These are phyloP conservation scores for Drosophila varians DNA, from an alignment of 1,140 invertebrate species.

Conservation along the genomic window DNA sequence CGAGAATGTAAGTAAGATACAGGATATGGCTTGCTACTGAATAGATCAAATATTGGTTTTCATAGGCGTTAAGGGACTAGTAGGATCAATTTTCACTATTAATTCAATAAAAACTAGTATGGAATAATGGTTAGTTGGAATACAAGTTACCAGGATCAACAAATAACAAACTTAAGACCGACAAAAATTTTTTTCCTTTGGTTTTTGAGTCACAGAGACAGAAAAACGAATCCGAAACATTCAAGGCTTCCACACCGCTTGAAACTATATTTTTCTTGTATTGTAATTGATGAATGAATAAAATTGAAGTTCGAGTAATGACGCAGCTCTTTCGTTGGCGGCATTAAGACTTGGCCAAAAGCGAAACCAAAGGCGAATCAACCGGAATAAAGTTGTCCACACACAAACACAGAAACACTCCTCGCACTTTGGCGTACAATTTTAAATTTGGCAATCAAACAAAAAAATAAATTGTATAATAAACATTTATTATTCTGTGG, in stretches of 20 bases:
- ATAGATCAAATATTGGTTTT: not conserved
- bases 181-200: conserved; percentile 42
- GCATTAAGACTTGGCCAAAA: conserved; percentile 34
- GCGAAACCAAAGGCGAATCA: conserved; percentile 10
- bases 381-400: conserved; percentile 69
- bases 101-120: no score
- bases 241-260: conserved; percentile 68
- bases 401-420: conserved; percentile 7
- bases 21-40: not conserved
- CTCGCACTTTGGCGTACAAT: conserved; percentile 25
- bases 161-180: conserved; percentile 59
- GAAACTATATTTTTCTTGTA: conserved; percentile 67
- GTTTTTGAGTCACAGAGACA: conserved; percentile 1
- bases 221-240: conserved; percentile 53
- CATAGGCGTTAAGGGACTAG: not conserved
- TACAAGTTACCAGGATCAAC: no score
- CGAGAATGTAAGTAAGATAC: conserved; percentile 62
- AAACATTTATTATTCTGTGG: conserved; percentile 9
- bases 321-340: conserved; percentile 59
- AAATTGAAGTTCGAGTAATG: conserved; percentile 81
- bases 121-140: no score
- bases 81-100: not conserved
- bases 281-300: conserved; percentile 82
- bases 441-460: conserved; percentile 80
- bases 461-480: conserved; percentile 81